Conservation (phyloP, 1,140 invertebrate genomes). For the Lordiphosa clarofinis region DNA sequence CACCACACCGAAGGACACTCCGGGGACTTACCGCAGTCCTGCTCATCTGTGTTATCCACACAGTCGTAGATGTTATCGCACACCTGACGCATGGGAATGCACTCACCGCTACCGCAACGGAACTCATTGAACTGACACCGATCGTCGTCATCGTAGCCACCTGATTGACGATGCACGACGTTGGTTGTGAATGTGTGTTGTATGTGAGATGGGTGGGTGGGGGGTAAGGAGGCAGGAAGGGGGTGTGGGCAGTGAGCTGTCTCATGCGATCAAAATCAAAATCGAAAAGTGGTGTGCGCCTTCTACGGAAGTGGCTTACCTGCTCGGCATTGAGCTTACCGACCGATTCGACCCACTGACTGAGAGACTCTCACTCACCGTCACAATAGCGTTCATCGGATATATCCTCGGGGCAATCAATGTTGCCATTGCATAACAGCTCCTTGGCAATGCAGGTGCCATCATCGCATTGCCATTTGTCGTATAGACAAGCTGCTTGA, state of each 20-base stretch:
- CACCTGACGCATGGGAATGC: slow-evolving; percentile 83
- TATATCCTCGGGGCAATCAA: slow-evolving; percentile 85
- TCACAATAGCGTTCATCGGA: slow-evolving; percentile 87
- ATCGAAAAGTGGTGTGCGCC: neutral
- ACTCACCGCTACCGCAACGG: slow-evolving; percentile 85
- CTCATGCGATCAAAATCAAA: too few relatives aligned
- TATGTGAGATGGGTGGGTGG: neutral
- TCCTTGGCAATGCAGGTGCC: slow-evolving; percentile 83
- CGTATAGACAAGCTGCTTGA: slow-evolving; percentile 81
- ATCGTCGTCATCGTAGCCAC: slow-evolving; percentile 54
- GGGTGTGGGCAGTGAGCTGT: too few relatives aligned
- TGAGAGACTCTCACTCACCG: slow-evolving; percentile 79
- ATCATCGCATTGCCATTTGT: slow-evolving; percentile 83
- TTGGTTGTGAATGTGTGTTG: slow-evolving; percentile 2
- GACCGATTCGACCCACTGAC: neutral
- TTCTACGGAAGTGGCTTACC: slow-evolving; percentile 19
- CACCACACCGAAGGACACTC: neutral
- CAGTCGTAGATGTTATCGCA: slow-evolving; percentile 87
- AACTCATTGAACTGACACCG: slow-evolving; percentile 82
- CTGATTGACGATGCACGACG: slow-evolving; percentile 27
- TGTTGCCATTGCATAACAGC: slow-evolving; percentile 84
- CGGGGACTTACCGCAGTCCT: slow-evolving; percentile 85
- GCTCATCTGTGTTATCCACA: slow-evolving; percentile 86
- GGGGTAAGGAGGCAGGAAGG: too few relatives aligned
- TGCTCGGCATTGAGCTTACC: neutral